Evolutionary conservation across 2,113 vertebrate species (phyloP), one percentile per base, ranked within the genome.

Genomic region (Crotalus helleri): DNA sequence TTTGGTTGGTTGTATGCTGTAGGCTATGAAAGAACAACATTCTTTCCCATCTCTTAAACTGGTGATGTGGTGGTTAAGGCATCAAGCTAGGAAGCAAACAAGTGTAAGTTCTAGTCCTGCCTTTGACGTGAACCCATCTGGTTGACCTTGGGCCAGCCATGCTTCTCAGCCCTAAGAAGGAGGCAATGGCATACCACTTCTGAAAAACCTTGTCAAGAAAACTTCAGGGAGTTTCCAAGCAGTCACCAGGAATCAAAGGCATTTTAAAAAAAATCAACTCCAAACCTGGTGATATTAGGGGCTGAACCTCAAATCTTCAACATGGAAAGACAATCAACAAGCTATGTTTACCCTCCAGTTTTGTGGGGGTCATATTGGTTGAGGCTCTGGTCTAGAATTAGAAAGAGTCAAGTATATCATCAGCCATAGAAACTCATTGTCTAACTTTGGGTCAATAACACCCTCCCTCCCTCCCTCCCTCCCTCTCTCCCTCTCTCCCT

Each of bases 381-480:
- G 61, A 64, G 24, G 59, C 24, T 61, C 59, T 61, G 59, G 24
- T 29, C 26, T 64, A 19, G 69, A 39, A 19, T 39, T 39, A n/a
- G 69, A 74, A 39, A 74, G 2, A 39, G 29, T 33, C 69, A 39
- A 74, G 69, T 74, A n/a, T 39, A 39, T 74, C 69, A 7, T 74
- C 15, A 74, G 69, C 15, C 15, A 19, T 33, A 64, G 61, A 64
- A 64, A 64, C 12, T n/a, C 61, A 69, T 29, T 64, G 10, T 64
- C 26, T 64, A 64, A 64, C 61, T 64, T 64, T 64, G 61, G 10
- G 61, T 11, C 61, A 29, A 3, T 12, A 2, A 1, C 61, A 0
- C 29, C 55, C 5, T 0, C 46, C 1, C 5, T 10, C 29, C 4
- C 24, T 1, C 1, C 11, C 44, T 44, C 44, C 3, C 44, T 3